Base-by-base conservation (phyloP, 2,888 invertebrate genomes). In the Nephrotoma appendiculata region DNA sequence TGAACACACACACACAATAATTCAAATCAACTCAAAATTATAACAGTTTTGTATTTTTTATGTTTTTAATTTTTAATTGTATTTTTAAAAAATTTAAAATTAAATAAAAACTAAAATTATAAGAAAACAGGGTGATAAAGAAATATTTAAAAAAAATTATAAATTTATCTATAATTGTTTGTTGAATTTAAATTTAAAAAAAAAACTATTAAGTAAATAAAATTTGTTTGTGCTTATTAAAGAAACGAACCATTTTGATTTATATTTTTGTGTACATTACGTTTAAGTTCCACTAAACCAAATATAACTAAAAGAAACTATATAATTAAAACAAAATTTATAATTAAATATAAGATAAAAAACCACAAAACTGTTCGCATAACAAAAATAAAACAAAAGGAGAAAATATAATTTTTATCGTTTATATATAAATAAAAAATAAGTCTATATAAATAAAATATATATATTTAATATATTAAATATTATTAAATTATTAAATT, bases 111-210 rank as follows among this genome's bases (percentile, higher is more conserved):
- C 71, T 71, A 71, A 71, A 71, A 71, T 71, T 71, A 71, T 71
- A 71, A 71, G 15, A 84, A 84, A 84, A 84, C 84, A 84, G 84
- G 84, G 84, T 84, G 84, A 84, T 84, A 84, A 84, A 84, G 84
- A 84, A 84, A 84, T 84, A 84, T 84, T 84, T 84, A 84, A 84
- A 84, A 84, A 84, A 41, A 83, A 83, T 71, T 71, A 71, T 71
- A 71, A 71, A 71, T 71, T 71, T 71, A 71, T 71, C 71, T 71
- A 71, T 71, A 71, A 71, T 71, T 71, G 71, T 71, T 71, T 71
- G 71, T 71, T 71, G 31, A 71, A 71, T 71, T 71, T 71, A 71
- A 71, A 71, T 71, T 71, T 31, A 71, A 52, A 52, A 31, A 52
- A 31, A 31, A 31, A 31, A 31, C 31, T 31, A 31, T 31, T 31